Evolutionary conservation across 2,888 invertebrate species (phyloP).

Genomic region (Conomelus anceps): DNA sequence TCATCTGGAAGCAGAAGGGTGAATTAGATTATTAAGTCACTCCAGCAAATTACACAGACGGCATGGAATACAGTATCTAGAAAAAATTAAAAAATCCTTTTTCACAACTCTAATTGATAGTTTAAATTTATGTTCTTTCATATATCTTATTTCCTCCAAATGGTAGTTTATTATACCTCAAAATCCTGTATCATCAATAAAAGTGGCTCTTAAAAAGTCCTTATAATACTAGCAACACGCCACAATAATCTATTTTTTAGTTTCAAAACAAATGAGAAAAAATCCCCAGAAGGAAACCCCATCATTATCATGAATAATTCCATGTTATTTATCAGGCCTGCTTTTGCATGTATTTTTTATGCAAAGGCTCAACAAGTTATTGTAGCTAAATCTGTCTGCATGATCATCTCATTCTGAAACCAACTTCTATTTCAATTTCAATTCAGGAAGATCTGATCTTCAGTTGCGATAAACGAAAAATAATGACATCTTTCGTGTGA

Average conservation of each 20-base stretch:
- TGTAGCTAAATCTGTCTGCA: not conserved
- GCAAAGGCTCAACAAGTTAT: too few species aligned
- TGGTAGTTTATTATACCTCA: not conserved
- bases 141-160: not conserved
- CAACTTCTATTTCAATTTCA: not conserved
- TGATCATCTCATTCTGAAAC: not conserved
- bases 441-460: not conserved
- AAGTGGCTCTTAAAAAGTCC: not conserved
- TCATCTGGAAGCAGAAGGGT: not conserved
- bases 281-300: not conserved
- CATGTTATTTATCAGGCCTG: not conserved
- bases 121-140: not conserved
- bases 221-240: not conserved
- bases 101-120: not conserved
- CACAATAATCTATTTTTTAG: not conserved
- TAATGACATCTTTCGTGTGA: too few species aligned
- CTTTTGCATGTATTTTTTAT: not conserved
- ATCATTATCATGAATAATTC: not conserved
- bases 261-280: not conserved
- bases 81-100: not conserved
- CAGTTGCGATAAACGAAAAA: not conserved
- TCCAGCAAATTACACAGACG: not conserved
- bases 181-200: not conserved
- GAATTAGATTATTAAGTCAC: not conserved
- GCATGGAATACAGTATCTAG: not conserved